Evolutionary conservation across 1,140 invertebrate species (phyloP).

Genomic region (Chironomus striatipennis): DNA sequence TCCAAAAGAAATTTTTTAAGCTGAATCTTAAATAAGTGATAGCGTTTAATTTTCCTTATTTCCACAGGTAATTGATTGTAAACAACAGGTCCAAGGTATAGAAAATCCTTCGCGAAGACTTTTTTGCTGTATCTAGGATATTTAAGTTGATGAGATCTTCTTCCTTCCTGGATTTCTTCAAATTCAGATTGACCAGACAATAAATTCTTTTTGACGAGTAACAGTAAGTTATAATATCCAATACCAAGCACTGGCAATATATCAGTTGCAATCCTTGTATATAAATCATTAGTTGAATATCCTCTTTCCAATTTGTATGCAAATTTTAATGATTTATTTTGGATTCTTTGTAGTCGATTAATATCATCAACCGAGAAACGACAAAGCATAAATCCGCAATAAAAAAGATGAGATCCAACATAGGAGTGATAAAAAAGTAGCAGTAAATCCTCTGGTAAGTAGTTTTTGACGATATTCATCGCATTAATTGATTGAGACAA

Average conservation of each 20-base stretch:
- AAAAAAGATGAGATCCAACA: background rate
- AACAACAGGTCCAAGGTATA: background rate
- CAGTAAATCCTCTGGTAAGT: background rate
- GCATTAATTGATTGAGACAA: background rate
- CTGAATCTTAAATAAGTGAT: too few relatives aligned
- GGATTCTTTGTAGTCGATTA: background rate
- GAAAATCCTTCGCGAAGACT: background rate
- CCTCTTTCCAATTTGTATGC: background rate
- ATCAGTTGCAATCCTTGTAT: background rate
- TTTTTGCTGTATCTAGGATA: background rate
- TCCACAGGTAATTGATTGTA: background rate
- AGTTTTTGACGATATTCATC: background rate
- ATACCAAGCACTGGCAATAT: background rate
- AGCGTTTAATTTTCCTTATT: background rate
- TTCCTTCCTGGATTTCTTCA: background rate
- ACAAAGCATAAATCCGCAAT: background rate
- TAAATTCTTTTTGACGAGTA: background rate
- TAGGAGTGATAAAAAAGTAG: background rate
- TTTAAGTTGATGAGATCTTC: background rate
- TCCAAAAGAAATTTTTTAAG: too few relatives aligned
- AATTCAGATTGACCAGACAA: background rate
- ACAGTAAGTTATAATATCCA: background rate
- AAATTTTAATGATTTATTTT: background rate
- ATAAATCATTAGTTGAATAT: background rate
- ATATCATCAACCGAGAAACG: background rate